Conservation (phyloP, 2,888 invertebrate genomes). For the Mellilla xanthometata region DNA sequence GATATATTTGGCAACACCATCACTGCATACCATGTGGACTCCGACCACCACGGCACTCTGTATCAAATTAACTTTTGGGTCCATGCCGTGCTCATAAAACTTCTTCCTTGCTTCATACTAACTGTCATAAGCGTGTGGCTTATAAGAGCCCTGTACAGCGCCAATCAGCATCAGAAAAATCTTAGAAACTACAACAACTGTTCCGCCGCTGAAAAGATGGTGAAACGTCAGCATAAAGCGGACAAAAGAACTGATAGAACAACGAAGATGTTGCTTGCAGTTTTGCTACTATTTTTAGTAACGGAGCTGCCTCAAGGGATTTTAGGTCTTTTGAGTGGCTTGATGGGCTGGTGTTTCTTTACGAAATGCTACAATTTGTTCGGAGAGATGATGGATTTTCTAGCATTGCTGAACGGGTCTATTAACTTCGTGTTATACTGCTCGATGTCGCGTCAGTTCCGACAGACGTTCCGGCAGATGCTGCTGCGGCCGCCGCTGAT, state of each 20-base stretch:
- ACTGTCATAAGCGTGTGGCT: constrained; percentile 88
- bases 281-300: constrained; percentile 91
- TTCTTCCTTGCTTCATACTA: constrained; percentile 90
- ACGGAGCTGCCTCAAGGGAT: constrained; percentile 95
- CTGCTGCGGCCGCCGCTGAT: constrained; percentile 85
- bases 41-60: constrained; percentile 81
- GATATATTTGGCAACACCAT: constrained; percentile 62
- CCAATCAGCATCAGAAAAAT: constrained; percentile 88
- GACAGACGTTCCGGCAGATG: constrained; percentile 89
- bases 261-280: constrained; percentile 94
- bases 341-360: constrained; percentile 88
- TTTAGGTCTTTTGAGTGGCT: constrained; percentile 87
- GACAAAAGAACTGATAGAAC: constrained; percentile 93
- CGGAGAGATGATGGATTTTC: constrained; percentile 94
- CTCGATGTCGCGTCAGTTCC: constrained; percentile 96
- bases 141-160: constrained; percentile 88
- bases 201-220: constrained; percentile 71
- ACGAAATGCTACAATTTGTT: constrained; percentile 90
- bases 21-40: constrained; percentile 73
- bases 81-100: constrained; percentile 90
- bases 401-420: constrained; percentile 95
- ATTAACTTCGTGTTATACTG: constrained; percentile 97
- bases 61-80: constrained; percentile 91
- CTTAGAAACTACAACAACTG: constrained; percentile 85
- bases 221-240: constrained; percentile 79